Percentiles rank a stretch among this genome's conserved stretches.
Evolutionary conservation across 2,113 vertebrate genomes (phyloP).

Genomic region (Gobio gobio): DNA sequence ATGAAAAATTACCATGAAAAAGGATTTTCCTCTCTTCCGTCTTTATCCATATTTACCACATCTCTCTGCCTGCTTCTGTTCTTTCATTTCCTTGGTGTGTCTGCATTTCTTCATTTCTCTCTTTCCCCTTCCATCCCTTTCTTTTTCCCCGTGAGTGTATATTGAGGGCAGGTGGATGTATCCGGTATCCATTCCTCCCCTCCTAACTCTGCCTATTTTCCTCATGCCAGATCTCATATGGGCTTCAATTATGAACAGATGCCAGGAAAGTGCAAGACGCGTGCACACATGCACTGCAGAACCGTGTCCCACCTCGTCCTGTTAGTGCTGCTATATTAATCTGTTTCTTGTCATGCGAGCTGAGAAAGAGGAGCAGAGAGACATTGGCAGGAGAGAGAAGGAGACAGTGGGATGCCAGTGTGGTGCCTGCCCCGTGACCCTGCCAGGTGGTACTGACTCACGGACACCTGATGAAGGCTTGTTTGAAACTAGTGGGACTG

Average conservation of each 20-base stretch:
- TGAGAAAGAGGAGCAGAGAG: slow-evolving; percentile 42
- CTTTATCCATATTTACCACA: neutral
- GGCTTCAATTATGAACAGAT: slow-evolving; percentile 71
- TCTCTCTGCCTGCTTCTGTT: neutral
- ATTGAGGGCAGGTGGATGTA: slow-evolving; percentile 51
- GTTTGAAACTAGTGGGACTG: neutral
- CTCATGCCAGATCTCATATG: slow-evolving; percentile 63
- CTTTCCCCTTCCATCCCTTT: neutral
- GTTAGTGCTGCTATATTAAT: slow-evolving; percentile 49
- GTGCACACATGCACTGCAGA: slow-evolving; percentile 10
- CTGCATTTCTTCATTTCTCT: neutral
- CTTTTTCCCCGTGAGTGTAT: slow-evolving; percentile 24
- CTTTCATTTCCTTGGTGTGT: neutral
- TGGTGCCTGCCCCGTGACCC: slow-evolving; percentile 44
- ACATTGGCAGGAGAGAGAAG: slow-evolving; percentile 26
- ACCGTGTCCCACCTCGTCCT: slow-evolving; percentile 31
- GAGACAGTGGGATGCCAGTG: slow-evolving; percentile 39
- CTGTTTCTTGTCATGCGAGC: slow-evolving; percentile 51
- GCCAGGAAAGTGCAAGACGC: slow-evolving; percentile 60
- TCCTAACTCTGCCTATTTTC: slow-evolving; percentile 51
- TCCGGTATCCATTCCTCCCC: slow-evolving; percentile 59
- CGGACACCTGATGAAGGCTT: slow-evolving; percentile 42
- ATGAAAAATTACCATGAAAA: slow-evolving; percentile 57
- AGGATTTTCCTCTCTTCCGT: slow-evolving; percentile 29
- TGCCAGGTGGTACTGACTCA: slow-evolving; percentile 52